Evolutionary conservation across 2,113 vertebrate genomes (phyloP).

Genomic region (Erpornis zantholeuca): DNA sequence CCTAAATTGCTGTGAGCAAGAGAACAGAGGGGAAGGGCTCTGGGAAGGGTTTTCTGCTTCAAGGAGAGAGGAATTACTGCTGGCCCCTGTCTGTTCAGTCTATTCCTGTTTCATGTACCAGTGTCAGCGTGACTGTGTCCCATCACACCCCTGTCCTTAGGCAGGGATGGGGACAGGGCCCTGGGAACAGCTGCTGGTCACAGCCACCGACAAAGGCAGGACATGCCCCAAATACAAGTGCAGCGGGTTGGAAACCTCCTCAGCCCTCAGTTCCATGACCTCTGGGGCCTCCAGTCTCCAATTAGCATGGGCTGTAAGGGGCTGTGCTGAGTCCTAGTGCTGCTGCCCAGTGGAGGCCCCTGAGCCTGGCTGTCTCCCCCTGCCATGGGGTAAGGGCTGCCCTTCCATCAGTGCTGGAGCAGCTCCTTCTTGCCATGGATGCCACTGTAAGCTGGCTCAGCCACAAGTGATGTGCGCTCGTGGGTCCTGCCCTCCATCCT

Average conservation of each 20-base stretch:
- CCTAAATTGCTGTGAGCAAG: neutral
- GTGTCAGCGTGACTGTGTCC: neutral
- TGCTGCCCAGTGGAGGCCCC: neutral
- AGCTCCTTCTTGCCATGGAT: neutral
- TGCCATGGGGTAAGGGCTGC: neutral
- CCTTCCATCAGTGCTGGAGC: neutral
- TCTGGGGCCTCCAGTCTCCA: neutral
- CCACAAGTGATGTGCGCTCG: accelerated
- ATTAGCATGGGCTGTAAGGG: neutral
- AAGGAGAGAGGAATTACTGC: neutral
- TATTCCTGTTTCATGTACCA: neutral
- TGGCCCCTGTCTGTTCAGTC: neutral
- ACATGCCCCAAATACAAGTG: neutral
- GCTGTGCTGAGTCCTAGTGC: neutral
- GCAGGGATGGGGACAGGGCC: neutral
- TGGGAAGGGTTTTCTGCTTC: neutral
- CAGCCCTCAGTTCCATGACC: neutral
- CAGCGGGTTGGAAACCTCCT: neutral
- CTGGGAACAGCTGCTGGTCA: neutral
- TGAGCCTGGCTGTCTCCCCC: neutral
- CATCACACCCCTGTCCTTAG: neutral
- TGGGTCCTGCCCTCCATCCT: neutral
- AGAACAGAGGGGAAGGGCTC: neutral
- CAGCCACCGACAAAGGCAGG: neutral
- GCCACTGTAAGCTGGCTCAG: neutral